Percentiles rank a stretch among this genome's conserved stretches.
These are phyloP conservation scores for Lepidurus packardi DNA, from an alignment of 1,140 invertebrate genomes.

Conservation along the genomic window DNA sequence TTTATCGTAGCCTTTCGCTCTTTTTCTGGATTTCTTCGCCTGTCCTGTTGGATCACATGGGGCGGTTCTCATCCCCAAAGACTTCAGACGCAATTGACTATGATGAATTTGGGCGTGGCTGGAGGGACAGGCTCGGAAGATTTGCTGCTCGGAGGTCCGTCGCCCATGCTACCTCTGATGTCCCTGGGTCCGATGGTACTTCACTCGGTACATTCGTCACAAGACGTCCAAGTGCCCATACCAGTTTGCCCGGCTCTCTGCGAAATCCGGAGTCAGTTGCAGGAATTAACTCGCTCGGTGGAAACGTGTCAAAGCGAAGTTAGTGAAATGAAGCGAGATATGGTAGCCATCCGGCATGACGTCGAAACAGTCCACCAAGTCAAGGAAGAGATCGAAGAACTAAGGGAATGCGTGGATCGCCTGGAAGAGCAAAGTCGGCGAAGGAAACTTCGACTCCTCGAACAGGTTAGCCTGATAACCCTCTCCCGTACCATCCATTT, in stretches of 20 bases:
- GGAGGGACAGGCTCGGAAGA: conserved; percentile 5
- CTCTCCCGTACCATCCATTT: background rate
- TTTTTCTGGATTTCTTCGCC: background rate
- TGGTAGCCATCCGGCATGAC: conserved; percentile 89
- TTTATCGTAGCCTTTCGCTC: background rate
- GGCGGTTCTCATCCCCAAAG: conserved; percentile 66
- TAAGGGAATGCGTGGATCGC: conserved; percentile 80
- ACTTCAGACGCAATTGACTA: conserved; percentile 21
- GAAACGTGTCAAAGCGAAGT: conserved; percentile 89
- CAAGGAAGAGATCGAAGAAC: conserved; percentile 86
- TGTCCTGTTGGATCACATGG: conserved; percentile 90
- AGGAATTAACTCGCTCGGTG: conserved; percentile 85
- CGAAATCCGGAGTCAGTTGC: conserved; percentile 81
- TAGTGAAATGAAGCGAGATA: conserved; percentile 80
- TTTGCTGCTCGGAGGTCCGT: background rate
- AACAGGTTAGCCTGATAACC: conserved; percentile 36
- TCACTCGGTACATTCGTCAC: conserved; percentile 21
- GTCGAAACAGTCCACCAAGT: conserved; percentile 86
- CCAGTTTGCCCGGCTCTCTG: conserved; percentile 63
- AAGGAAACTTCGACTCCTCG: conserved; percentile 38
- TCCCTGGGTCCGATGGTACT: conserved; percentile 15
- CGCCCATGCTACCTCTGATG: conserved; percentile 5
- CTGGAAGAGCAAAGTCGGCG: conserved; percentile 71
- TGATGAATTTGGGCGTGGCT: conserved; percentile 21
- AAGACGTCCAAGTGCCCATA: conserved; percentile 12